Percentiles rank a stretch among this genome's conserved stretches.
Conservation (phyloP, 2,113 vertebrate genomes). For the Bufo gargarizans region DNA sequence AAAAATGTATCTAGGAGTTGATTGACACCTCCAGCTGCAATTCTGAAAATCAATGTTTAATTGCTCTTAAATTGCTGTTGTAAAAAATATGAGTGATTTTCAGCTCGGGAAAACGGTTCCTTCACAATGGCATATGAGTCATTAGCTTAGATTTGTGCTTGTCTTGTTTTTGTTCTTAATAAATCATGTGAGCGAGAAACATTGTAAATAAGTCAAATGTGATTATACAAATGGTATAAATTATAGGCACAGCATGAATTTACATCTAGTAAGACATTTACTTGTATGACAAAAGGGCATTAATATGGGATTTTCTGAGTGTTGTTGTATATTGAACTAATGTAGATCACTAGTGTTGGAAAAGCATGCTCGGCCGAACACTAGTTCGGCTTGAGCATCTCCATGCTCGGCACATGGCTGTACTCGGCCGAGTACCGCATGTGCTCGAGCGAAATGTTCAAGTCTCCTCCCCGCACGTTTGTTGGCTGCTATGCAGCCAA, state of each 20-base stretch:
- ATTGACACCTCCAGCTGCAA: neutral
- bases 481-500: too few relatives aligned
- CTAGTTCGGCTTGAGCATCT: too few relatives aligned
- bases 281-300: neutral
- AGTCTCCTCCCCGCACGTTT: too few relatives aligned
- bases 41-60: neutral
- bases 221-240: neutral
- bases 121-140: neutral
- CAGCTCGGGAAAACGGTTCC: neutral
- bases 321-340: neutral
- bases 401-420: too few relatives aligned
- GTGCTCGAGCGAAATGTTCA: too few relatives aligned
- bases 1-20: neutral
- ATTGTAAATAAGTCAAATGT: slow-evolving; percentile 3
- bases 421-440: too few relatives aligned
- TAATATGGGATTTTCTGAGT: neutral
- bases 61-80: neutral
- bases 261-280: neutral
- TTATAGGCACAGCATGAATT: neutral
- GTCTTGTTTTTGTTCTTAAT: neutral
- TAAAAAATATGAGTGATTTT: slow-evolving; percentile 13
- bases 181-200: neutral
- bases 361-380: too few relatives aligned
- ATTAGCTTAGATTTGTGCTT: neutral
- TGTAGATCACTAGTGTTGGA: neutral